A percentile compares a stretch with the other conserved stretches of the same genome.
Evolutionary conservation across 37 sponge, comb jelly and placozoan species (phyloP).

Genomic region (Aplysina aerophoba): DNA sequence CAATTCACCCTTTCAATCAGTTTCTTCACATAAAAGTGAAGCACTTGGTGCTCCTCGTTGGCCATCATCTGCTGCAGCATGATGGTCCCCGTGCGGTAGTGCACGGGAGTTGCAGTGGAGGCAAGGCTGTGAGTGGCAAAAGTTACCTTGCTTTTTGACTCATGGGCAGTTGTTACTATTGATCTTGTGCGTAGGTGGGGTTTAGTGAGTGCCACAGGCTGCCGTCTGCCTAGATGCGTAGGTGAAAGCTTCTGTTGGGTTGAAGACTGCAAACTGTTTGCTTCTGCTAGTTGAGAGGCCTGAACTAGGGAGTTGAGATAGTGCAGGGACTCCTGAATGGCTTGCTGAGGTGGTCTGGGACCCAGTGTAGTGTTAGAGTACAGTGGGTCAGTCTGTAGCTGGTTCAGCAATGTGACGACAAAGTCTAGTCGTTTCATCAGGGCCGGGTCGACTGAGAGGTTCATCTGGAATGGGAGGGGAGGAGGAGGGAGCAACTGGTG

Average conservation of each 20-base stretch:
- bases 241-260: too few species aligned
- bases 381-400: background rate
- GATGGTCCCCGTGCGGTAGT: too few species aligned
- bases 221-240: too few species aligned
- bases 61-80: too few species aligned
- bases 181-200: too few species aligned
- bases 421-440: background rate
- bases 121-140: too few species aligned
- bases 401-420: background rate
- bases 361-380: background rate
- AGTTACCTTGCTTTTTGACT: too few species aligned
- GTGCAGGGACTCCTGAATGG: background rate
- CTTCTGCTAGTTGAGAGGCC: too few species aligned
- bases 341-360: background rate
- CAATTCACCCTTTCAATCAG: background rate
- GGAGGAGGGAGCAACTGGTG: background rate
- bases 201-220: too few species aligned
- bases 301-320: background rate
- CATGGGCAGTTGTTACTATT: too few species aligned
- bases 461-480: background rate
- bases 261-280: too few species aligned
- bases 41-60: background rate
- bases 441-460: background rate
- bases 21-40: background rate
- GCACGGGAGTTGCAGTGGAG: too few species aligned